Base-by-base conservation (phyloP, 2,888 invertebrate genomes). In the Malacosoma neustria region DNA sequence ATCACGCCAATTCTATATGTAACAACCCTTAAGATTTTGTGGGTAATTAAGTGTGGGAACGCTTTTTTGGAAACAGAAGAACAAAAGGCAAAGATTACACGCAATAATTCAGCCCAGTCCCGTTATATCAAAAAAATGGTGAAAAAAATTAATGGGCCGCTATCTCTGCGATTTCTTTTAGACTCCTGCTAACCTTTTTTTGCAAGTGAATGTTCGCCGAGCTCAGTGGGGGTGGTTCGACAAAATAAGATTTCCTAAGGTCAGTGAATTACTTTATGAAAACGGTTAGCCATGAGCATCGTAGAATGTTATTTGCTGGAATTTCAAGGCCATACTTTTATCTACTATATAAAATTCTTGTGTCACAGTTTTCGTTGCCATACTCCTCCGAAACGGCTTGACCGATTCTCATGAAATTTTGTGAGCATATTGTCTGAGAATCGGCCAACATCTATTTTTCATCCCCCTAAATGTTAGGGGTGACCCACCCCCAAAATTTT, bases 31-130 rank as follows among this genome's bases (percentile, higher is more conserved):
- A 49, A 61, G 22, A 22, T 22, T 22, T 22, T 22, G 22, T 22
- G 9, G 9, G 22, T 22, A 22, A 22, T 70, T 61, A 59, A 70
- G 62, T 73, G 77, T 77, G 79, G 74, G 79, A 79, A 79, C 53
- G 43, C 66, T 68, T 66, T 58, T 58, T 38, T 45, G 42, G 36
- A 36, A 45, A 22, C 3, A 3, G 22, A 55, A 66, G 54, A 63
- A 68, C 64, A 65, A 72, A 73, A 70, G 62, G 62, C 70, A 71
- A 77, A 77, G 76, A 77, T 80, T 81, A 80, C 71, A 79, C 73
- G 76, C 77, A 72, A 74, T 80, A 80, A 80, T 80, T 77, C 74
- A 61, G 55, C 14, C 50, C 46, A 60, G 61, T 73, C 67, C 81
- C 80, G 81, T 80, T 81, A 80, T 62, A 55, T 55, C 57, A 46